phyloP scores from a whole-genome alignment of 2,888 invertebrate species.

The Elysia crispata region DNA sequence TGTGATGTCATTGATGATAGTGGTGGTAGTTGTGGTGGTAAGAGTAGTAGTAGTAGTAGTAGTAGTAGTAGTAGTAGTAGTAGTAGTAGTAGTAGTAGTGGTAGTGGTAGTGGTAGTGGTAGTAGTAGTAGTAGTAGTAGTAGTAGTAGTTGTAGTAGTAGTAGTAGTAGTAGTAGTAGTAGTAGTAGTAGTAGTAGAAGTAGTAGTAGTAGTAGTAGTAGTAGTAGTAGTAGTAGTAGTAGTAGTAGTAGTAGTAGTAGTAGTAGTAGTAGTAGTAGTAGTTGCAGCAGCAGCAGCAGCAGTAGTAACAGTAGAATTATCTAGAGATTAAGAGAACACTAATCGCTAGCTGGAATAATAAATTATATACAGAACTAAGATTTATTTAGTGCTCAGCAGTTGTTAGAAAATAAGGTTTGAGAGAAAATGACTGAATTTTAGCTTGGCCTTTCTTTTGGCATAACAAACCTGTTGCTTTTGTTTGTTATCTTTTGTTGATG shows the following conservation, averaged over 20 bases:
- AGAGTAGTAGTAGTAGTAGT: slow-evolving; percentile 19
- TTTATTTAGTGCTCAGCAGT: too few species aligned
- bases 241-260: slow-evolving; percentile 28
- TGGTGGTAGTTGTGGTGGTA: slow-evolving; percentile 13
- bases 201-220: slow-evolving; percentile 25
- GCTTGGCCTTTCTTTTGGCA: too few species aligned
- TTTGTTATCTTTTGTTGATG: too few species aligned
- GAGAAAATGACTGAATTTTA: too few species aligned
- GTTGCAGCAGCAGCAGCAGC: slow-evolving; percentile 2
- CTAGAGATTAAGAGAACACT: too few species aligned
- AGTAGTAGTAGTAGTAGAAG: slow-evolving; percentile 29
- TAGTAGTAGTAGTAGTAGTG: slow-evolving; percentile 33
- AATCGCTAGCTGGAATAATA: too few species aligned
- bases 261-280: slow-evolving; percentile 25
- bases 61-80: slow-evolving; percentile 26
- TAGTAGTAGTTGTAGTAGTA: slow-evolving; percentile 27
- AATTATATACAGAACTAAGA: too few species aligned
- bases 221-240: slow-evolving; percentile 24
- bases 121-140: slow-evolving; percentile 25
- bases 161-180: slow-evolving; percentile 29
- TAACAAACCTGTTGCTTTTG: too few species aligned
- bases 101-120: slow-evolving; percentile 24
- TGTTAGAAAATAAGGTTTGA: too few species aligned
- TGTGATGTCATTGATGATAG: too few species aligned
- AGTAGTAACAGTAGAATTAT: too few species aligned